Evolutionary conservation across 30 jellyfish, hydroid and myxozoan species (phyloP).

Genomic region (Aurelia aurita): DNA sequence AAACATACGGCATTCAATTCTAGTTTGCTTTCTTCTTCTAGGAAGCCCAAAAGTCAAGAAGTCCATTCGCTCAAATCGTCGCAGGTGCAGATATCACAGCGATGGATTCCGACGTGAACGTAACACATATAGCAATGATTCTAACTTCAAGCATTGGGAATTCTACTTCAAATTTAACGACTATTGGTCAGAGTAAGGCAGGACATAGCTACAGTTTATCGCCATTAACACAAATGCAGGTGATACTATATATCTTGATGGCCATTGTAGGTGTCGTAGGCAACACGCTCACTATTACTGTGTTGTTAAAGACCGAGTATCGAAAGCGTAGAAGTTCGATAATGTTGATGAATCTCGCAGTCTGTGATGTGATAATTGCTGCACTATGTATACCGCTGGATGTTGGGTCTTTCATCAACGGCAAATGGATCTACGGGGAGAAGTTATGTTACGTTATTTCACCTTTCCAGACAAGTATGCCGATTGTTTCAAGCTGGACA

Average conservation of each 20-base stretch:
- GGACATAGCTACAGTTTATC: conserved; percentile 3
- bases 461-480: conserved; percentile 81
- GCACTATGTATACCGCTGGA: conserved; percentile 76
- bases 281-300: conserved; percentile 63
- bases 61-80: too few species aligned
- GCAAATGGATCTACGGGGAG: conserved; percentile 64
- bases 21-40: too few species aligned
- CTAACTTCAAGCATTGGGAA: too few species aligned
- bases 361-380: conserved; percentile 68
- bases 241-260: conserved; percentile 50
- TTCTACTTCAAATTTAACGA: too few species aligned
- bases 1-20: too few species aligned
- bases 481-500: conserved; percentile 83
- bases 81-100: too few species aligned
- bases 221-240: conserved; percentile 52
- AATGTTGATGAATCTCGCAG: conserved; percentile 65
- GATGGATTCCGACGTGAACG: too few species aligned
- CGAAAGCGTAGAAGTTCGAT: conserved; percentile 74
- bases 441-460: conserved; percentile 61
- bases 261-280: conserved; percentile 76
- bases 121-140: too few species aligned
- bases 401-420: conserved; percentile 51
- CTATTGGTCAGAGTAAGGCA: too few species aligned
- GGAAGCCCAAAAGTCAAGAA: too few species aligned
- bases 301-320: conserved; percentile 48